These are phyloP conservation scores for Hexactinellida sp. DNA, from an alignment of 37 sponge, comb jelly and placozoan species.

Conservation along the genomic window DNA sequence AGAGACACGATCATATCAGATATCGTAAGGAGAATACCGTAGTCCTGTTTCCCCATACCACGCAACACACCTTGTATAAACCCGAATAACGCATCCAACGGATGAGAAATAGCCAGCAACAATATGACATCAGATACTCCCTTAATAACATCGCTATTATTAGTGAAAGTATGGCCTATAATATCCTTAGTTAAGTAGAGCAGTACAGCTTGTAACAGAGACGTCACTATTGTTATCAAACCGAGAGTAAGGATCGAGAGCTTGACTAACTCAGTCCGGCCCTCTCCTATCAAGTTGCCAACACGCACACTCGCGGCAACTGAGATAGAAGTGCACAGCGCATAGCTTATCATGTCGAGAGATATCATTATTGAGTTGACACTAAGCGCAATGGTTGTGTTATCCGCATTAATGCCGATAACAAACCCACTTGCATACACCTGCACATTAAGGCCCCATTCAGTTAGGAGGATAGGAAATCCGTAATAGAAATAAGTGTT, in stretches of 20 bases:
- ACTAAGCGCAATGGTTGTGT: not conserved
- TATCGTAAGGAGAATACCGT: not conserved
- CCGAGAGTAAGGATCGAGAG: not conserved
- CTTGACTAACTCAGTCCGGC: not conserved
- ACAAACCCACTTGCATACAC: constrained; percentile 4
- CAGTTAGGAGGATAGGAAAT: not conserved
- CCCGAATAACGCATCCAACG: not conserved
- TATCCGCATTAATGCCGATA: not conserved
- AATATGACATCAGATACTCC: not conserved
- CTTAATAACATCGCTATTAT: not conserved
- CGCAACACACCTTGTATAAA: not conserved
- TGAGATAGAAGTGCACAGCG: not conserved
- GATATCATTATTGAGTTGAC: not conserved
- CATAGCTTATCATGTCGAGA: not conserved
- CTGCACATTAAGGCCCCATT: not conserved
- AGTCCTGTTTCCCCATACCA: not conserved
- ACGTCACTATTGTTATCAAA: not conserved
- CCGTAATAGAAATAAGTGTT: not conserved
- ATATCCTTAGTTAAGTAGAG: not conserved
- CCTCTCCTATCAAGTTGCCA: not conserved
- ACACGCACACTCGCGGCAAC: not conserved
- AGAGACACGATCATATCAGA: not conserved
- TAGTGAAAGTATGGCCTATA: not conserved
- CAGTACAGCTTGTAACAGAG: not conserved
- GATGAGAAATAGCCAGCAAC: not conserved